Evolutionary conservation across 2,113 vertebrate species (phyloP).

Genomic region (Plestiodon gilberti): DNA sequence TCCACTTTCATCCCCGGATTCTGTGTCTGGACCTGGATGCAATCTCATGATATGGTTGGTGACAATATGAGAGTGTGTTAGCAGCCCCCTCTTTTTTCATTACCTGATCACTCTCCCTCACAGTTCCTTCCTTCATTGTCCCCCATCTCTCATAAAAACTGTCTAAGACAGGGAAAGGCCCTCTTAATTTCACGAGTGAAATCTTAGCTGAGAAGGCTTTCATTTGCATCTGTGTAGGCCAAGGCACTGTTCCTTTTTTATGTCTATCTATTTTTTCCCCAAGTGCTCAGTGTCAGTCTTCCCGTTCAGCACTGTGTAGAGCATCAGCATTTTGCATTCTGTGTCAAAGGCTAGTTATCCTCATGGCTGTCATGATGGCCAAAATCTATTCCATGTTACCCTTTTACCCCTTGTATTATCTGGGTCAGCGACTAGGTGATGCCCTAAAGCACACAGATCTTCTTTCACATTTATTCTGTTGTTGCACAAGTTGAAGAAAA

Average conservation of each 20-base stretch:
- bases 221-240: neutral
- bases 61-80: neutral
- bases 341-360: slow-evolving; percentile 31
- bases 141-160: neutral
- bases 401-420: slow-evolving; percentile 37
- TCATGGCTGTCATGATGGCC: slow-evolving; percentile 50
- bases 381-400: slow-evolving; percentile 48
- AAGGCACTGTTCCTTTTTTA: neutral
- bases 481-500: slow-evolving; percentile 53
- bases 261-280: neutral
- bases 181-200: neutral
- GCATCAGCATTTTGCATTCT: slow-evolving; percentile 52
- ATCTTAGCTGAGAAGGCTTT: slow-evolving; percentile 7
- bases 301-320: slow-evolving; percentile 22
- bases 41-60: no score
- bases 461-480: slow-evolving; percentile 57
- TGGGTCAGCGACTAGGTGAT: slow-evolving; percentile 59
- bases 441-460: slow-evolving; percentile 43
- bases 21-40: no score
- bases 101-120: neutral
- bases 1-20: no score
- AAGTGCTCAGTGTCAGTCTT: neutral
- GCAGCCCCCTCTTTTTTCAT: neutral
- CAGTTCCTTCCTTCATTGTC: neutral
- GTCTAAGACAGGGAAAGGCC: neutral